Evolutionary conservation across 92 coral and sea anemone species (phyloP), one percentile per base, ranked within the genome.

Genomic region (Epizoanthus scotinus): DNA sequence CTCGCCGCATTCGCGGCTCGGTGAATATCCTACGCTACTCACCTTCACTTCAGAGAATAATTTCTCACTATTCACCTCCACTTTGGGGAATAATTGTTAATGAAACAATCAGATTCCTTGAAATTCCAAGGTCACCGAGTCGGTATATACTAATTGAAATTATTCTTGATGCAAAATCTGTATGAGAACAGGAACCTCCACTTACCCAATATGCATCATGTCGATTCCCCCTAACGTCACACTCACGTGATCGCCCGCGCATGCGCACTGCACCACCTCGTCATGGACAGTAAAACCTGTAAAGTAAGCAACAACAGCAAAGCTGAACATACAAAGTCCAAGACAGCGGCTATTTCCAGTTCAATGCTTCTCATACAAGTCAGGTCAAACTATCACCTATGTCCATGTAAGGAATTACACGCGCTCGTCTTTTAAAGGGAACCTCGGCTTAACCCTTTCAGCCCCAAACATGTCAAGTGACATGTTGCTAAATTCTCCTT

Each of bases 181-280:
- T 9, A 6, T 10, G 22, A 63, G 38, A 78, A 73, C 79, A 52
- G 1, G n/a, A 72, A 8, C 64, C 27, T 14, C 6, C 24, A 64
- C 92, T 71, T 78, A 93, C 99, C 98, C 94, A 70, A 95, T 88
- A 89, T 95, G 97, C 93, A 93, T 91, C 91, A 91, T 90, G 85
- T 93, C 99, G 36, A 95, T 74, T 21, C 99, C 99, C 22, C 93
- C 78, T 17, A 95, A 28, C 13, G 89, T 87, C 38, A 91, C 73
- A 19, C 91, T 93, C 85, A 89, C 92, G 89, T 95, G 98, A 87
- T 95, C 95, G 10, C 99, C 99, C 21, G 99, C 99, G 88, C 94
- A 94, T 73, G 94, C 97, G 86, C 93, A 89, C 44, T 84, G 91
- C 34, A 82, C 93, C 22, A 87, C 88, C 53, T 95, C 98, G 55